These are phyloP conservation scores for Leptogaster cylindrica DNA, from an alignment of 2,888 invertebrate genomes.

Conservation along the genomic window DNA sequence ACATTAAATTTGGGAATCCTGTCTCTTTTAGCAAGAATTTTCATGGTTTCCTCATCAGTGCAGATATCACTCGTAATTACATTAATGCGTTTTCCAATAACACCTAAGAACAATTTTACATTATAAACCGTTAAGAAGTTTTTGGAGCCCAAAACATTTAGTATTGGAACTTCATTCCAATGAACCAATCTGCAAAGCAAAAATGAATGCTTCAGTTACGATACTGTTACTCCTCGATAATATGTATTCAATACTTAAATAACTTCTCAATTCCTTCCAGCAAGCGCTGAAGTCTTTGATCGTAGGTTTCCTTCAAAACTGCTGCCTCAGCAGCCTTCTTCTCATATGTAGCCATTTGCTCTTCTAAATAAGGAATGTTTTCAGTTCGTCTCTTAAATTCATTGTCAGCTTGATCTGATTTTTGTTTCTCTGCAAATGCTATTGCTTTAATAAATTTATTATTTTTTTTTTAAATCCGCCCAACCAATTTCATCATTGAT, in stretches of 20 bases:
- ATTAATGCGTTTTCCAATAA: constrained; percentile 75
- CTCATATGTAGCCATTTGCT: constrained; percentile 47
- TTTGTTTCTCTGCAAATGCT: constrained; percentile 54
- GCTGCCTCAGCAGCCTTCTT: constrained; percentile 54
- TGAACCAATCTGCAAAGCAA: constrained; percentile 67
- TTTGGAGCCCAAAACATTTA: constrained; percentile 74
- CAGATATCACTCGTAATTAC: constrained; percentile 56
- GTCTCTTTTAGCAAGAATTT: constrained; percentile 59
- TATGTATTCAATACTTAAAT: constrained; percentile 52
- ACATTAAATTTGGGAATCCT: constrained; percentile 61
- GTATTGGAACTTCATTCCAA: constrained; percentile 75
- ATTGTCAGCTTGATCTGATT: constrained; percentile 56
- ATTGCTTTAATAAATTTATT: not conserved
- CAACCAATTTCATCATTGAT: constrained; percentile 70
- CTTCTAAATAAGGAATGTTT: constrained; percentile 56
- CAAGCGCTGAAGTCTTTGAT: constrained; percentile 56
- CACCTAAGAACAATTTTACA: constrained; percentile 80
- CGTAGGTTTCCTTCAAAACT: constrained; percentile 52
- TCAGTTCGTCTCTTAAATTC: constrained; percentile 56
- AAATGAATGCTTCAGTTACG: not conserved
- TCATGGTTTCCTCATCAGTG: constrained; percentile 56
- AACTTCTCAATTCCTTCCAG: constrained; percentile 65
- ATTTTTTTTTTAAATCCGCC: not conserved
- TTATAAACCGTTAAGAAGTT: constrained; percentile 77
- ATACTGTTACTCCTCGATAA: not conserved